Evolutionary conservation across 2,113 vertebrate genomes (phyloP).

Genomic region (Channa argus): DNA sequence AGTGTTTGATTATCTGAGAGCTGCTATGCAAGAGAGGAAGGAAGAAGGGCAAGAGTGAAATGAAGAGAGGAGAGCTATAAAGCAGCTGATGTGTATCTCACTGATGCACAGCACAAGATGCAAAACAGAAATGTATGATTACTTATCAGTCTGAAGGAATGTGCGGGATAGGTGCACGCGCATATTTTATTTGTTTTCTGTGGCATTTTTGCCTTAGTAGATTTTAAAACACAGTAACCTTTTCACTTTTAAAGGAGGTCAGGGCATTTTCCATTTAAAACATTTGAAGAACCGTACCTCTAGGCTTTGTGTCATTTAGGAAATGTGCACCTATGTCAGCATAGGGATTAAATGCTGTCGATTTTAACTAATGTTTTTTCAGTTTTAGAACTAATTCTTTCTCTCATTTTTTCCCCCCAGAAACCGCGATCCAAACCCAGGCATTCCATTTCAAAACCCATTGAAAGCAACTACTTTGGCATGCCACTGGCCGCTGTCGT

Average conservation of each 20-base stretch:
- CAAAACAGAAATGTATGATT: conserved; percentile 59
- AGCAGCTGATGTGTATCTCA: conserved; percentile 52
- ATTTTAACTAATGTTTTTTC: background rate
- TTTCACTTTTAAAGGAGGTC: conserved; percentile 24
- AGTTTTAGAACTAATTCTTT: conserved; percentile 19
- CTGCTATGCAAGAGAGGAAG: conserved; percentile 32
- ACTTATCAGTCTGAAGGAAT: conserved; percentile 59
- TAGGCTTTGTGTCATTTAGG: background rate
- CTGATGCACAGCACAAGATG: conserved; percentile 27
- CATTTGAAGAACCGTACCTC: conserved; percentile 13
- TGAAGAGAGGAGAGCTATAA: conserved; percentile 18
- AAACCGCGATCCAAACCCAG: conserved; percentile 91
- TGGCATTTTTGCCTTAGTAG: background rate
- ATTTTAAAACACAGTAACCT: conserved; percentile 14
- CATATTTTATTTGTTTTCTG: background rate
- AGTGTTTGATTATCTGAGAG: conserved; percentile 42
- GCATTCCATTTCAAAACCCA: conserved; percentile 91
- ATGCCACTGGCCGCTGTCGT: conserved; percentile 89
- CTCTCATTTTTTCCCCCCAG: conserved; percentile 68
- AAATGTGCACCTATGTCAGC: conserved; percentile 17
- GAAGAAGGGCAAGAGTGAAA: conserved; percentile 18
- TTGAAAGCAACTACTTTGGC: conserved; percentile 95
- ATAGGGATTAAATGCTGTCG: conserved; percentile 18
- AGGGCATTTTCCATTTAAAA: background rate
- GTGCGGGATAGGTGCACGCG: conserved; percentile 24